Base-by-base conservation (phyloP, 2,888 invertebrate species). In the Hirudinaria manillensis region DNA sequence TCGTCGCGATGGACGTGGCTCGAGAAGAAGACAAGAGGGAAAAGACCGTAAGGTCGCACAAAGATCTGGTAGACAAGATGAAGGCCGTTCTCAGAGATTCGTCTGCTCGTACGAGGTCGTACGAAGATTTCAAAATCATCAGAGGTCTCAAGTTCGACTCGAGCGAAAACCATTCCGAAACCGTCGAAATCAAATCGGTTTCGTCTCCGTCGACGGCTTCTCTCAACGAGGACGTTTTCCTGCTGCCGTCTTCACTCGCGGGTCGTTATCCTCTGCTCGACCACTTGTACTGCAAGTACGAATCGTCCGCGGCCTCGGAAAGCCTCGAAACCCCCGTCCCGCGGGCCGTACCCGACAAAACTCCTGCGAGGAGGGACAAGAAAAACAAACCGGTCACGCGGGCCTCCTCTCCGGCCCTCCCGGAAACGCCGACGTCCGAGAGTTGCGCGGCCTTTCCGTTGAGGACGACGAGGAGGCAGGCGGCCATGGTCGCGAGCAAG, bases 21-120 rank as follows among this genome's bases (percentile, higher is more conserved):
- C 21, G 32, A 19, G 65, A 36, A 7, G 75, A 75, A n/a, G 75
- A 71, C n/a, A 32, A 61, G 19, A 16, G 72, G 7, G 70, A 76
- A 19, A 32, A 53, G 21, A 53, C 55, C 61, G 36, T 51, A 32
- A 51, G 45, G 27, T 32, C 51, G 4, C 61, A 76, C 38, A 73
- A 74, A 36, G 76, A 76, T 32, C 10, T 24, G 7, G 34, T 76
- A 38, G 72, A 65, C 29, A 53, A 70, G 3, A 27, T 76, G 70
- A 61, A 36, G 38, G 27, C 51, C 6, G 55, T 75, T 16, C 24
- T 32, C 24, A 75, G 67, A 66, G n/a, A n/a, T 19, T 73, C 77
- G 1, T 77, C 76, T 38, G 76, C 76, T 2, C 67, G 77, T 16
- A 77, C 77, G 19, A 72, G 76, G 10, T 51, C 75, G 29, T 56